Percentiles rank a stretch among this genome's conserved stretches.
Evolutionary conservation across 1,140 invertebrate species (phyloP).

Genomic region (Bradysia coprophila): DNA sequence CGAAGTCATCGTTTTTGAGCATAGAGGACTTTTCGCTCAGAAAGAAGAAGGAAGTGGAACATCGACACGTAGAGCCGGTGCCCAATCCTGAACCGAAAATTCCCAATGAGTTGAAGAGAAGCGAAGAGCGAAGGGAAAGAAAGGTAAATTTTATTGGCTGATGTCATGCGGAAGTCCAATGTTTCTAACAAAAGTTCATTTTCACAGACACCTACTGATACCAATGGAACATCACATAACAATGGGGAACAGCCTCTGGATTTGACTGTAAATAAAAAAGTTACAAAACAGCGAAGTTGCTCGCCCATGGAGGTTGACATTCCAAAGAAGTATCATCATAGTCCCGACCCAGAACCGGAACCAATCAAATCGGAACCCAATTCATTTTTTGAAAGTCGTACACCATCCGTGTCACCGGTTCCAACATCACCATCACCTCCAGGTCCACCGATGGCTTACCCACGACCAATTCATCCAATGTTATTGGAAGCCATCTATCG

Average conservation of each 20-base stretch:
- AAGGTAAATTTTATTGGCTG: too few relatives aligned
- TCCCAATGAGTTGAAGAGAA: too few relatives aligned
- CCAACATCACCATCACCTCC: constrained; percentile 24
- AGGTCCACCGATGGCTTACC: constrained; percentile 48
- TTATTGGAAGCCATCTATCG: constrained; percentile 54
- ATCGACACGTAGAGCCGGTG: background rate
- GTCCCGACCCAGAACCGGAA: constrained; percentile 10
- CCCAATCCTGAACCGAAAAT: background rate
- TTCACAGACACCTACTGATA: background rate
- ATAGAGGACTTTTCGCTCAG: background rate
- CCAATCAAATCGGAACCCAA: constrained; percentile 12
- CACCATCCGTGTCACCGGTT: constrained; percentile 13
- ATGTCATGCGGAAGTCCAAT: too few relatives aligned
- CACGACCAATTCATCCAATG: constrained; percentile 56
- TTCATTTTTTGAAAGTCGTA: constrained; percentile 15
- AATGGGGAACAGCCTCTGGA: constrained; percentile 49
- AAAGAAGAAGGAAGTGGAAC: background rate
- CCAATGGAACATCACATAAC: constrained; percentile 3
- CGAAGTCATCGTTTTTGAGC: constrained; percentile 1
- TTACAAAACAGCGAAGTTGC: background rate
- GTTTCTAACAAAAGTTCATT: too few relatives aligned
- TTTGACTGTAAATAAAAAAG: constrained; percentile 37
- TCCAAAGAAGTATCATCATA: constrained; percentile 6
- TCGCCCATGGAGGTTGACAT: background rate
- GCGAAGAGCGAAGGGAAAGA: too few relatives aligned